Evolutionary conservation across 92 coral and sea anemone genomes (phyloP), one percentile per base, ranked within the genome.

Genomic region (Diadumene lineata): DNA sequence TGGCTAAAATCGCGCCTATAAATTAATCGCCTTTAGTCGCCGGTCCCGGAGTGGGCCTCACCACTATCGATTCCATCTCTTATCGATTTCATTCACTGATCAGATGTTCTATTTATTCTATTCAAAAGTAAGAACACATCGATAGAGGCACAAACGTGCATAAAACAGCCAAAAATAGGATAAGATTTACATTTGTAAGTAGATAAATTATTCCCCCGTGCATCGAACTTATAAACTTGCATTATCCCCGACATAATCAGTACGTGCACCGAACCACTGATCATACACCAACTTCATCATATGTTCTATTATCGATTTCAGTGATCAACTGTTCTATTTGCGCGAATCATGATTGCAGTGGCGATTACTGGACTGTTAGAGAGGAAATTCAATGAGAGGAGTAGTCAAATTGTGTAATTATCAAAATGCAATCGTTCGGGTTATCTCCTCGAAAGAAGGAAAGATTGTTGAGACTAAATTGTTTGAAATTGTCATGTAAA

Each of bases 281-380:
- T 44, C 9, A 44, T 44, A 17, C 51, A 44, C 17, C 9, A 17
- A 44, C 51, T 9, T 44, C 51, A 9, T 44, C 17, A 8, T 44
- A 8, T 9, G 17, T 8, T 31, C 11, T 30, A 2, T 31, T 62
- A 62, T 62, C 68, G n/a, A 4, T 28, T 62, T 28, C 43, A 21
- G 8, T 62, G 68, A 62, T 62, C 68, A 62, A 62, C 29, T 22
- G 68, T 62, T 62, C 68, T 29, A 62, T 62, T 60, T 28, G 68
- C 31, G 31, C 29, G 43, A 15, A 28, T 38, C 43, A 7, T 28
- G 17, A 31, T 62, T 28, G 38, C 27, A 6, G 43, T 62, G 17
- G 68, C 48, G 48, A 38, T 28, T 62, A 28, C 15, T 23, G 0
- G 0, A 30, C 68, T 38, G 29, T 62, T 62, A 31, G 27, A n/a